phyloP scores from a whole-genome alignment of 2,113 vertebrate species.

The Alexandromys fortis region DNA sequence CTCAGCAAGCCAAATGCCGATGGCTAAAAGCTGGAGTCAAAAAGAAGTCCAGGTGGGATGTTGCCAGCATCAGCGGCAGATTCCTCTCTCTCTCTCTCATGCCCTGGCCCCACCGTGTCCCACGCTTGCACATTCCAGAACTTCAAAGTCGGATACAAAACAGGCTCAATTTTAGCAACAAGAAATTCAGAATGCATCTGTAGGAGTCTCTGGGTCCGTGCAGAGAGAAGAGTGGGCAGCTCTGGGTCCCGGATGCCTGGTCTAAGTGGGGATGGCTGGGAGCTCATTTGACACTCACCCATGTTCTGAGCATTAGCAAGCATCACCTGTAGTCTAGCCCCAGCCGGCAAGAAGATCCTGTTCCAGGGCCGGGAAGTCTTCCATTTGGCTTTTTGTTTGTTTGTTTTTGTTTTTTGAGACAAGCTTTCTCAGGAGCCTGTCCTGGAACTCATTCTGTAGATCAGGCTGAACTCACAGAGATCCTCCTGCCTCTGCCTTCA shows the following conservation, averaged over 20 bases:
- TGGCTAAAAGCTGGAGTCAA: neutral
- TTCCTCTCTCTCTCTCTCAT: neutral
- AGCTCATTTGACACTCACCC: neutral
- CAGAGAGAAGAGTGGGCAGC: neutral
- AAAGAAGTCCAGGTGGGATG: neutral
- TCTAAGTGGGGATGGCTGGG: neutral
- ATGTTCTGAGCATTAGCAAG: neutral
- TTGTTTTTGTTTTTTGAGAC: no score
- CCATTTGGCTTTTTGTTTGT: no score
- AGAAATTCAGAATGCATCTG: neutral
- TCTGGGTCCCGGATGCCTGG: neutral
- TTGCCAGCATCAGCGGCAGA: fast-evolving
- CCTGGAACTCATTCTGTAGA: no score
- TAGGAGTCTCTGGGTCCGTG: neutral
- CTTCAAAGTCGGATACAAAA: neutral
- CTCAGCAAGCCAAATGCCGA: neutral
- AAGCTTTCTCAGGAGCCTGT: no score
- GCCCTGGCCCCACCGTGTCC: neutral
- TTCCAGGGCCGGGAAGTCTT: neutral
- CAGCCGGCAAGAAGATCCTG: neutral
- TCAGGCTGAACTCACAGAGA: no score
- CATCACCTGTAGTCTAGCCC: neutral
- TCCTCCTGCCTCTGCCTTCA: no score
- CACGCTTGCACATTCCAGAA: neutral
- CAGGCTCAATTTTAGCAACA: neutral